These are phyloP conservation scores for Syrphus vitripennis DNA, from an alignment of 2,888 invertebrate species.

Conservation along the genomic window DNA sequence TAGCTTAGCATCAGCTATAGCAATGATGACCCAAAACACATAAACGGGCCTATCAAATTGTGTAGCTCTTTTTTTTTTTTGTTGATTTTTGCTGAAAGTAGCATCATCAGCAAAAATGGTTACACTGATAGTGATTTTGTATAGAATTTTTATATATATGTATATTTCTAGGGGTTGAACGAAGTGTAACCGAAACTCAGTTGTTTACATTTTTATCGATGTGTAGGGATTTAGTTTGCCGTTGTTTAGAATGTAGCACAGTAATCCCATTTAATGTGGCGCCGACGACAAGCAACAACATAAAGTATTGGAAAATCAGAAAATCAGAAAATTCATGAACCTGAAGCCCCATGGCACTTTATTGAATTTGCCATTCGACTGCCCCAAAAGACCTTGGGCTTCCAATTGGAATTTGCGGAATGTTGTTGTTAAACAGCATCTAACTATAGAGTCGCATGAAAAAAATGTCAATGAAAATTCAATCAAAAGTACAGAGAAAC, in stretches of 20 bases:
- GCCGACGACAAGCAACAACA: not conserved
- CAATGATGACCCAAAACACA: slow-evolving; percentile 14
- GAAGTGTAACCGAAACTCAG: not conserved
- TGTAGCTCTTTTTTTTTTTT: not conserved
- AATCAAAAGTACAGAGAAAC: too few relatives aligned
- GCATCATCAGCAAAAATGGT: slow-evolving; percentile 21
- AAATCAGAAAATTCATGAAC: slow-evolving; percentile 24
- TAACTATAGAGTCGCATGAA: not conserved
- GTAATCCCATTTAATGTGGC: slow-evolving; percentile 17
- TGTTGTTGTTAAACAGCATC: not conserved
- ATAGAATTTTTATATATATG: not conserved
- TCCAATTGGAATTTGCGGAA: not conserved
- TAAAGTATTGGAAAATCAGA: too few relatives aligned
- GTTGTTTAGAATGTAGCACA: too few relatives aligned
- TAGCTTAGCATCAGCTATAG: too few relatives aligned
- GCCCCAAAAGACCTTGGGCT: not conserved
- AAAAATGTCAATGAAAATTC: not conserved
- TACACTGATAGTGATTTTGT: not conserved
- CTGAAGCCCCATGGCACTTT: not conserved
- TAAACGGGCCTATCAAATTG: not conserved
- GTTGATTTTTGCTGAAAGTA: not conserved
- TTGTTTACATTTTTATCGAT: slow-evolving; percentile 6
- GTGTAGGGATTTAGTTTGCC: too few relatives aligned
- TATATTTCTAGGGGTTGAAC: not conserved
- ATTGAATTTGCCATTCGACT: not conserved